Conservation (phyloP, 2,797 vertebrate genomes). For the Intellagama lesueurii region DNA sequence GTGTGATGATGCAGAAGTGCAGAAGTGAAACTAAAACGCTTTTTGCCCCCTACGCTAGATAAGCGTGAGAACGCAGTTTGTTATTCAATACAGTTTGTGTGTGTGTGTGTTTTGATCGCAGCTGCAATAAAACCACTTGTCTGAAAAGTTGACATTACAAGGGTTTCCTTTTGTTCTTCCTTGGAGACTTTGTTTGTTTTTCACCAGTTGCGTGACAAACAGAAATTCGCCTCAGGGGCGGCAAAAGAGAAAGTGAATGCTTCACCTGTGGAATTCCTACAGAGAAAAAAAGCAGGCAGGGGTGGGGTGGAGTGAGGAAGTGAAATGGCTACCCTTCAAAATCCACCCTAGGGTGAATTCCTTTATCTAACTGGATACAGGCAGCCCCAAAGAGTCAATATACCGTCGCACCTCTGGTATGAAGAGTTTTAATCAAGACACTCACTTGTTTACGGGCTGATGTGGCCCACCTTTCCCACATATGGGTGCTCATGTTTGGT, state of each 20-base stretch:
- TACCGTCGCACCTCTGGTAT: too few species aligned
- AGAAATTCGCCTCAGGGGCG: too few species aligned
- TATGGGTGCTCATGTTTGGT: too few species aligned
- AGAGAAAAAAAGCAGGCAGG: background rate
- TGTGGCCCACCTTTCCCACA: background rate
- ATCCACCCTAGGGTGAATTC: background rate
- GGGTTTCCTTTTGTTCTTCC: background rate
- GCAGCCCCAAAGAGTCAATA: too few species aligned
- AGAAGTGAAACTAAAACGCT: background rate
- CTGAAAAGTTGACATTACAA: background rate
- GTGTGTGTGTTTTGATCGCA: too few species aligned
- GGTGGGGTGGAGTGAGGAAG: slow-evolving; percentile 20
- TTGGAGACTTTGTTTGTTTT: background rate
- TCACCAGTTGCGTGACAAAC: too few species aligned
- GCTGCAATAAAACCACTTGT: background rate
- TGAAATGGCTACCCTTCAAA: slow-evolving; percentile 29
- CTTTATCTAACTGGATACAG: background rate
- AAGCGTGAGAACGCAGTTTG: background rate
- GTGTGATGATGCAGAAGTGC: background rate
- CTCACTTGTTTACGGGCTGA: background rate
- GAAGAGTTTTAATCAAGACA: background rate
- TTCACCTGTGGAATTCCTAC: background rate
- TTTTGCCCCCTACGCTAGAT: too few species aligned
- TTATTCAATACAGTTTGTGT: too few species aligned
- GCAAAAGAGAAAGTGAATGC: too few species aligned